Conservation (phyloP, 1,140 invertebrate species). For the Cataglyphis hispanica region DNA sequence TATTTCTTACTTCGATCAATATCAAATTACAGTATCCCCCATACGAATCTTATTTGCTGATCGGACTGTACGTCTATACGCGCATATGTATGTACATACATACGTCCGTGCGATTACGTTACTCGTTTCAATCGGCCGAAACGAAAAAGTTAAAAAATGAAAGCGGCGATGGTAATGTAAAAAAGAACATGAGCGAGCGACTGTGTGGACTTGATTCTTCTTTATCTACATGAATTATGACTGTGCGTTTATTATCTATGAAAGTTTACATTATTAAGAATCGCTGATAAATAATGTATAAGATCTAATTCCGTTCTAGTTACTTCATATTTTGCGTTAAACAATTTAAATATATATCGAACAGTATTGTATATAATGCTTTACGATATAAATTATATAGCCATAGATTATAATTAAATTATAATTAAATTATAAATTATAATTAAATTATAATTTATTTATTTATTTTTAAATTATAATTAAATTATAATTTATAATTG, state of each 20-base stretch:
- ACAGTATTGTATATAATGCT: background rate
- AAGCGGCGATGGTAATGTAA: constrained; percentile 4
- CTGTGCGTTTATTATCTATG: constrained; percentile 61
- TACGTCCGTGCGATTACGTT: constrained; percentile 65
- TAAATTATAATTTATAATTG: no score
- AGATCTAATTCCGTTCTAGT: constrained; percentile 41
- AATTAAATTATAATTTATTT: no score
- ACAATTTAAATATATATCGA: constrained; percentile 39
- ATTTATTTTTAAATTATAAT: no score
- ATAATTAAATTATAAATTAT: no score
- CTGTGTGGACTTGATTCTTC: constrained; percentile 61
- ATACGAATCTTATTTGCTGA: constrained; percentile 18
- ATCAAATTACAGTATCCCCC: constrained; percentile 39
- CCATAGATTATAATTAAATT: no score
- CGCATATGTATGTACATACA: constrained; percentile 1
- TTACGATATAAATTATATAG: constrained; percentile 4
- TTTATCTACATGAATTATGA: constrained; percentile 66
- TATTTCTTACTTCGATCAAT: constrained; percentile 52
- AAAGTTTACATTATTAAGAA: constrained; percentile 65
- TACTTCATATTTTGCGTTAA: background rate
- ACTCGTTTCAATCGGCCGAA: constrained; percentile 65
- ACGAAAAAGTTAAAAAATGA: constrained; percentile 62
- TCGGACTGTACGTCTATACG: constrained; percentile 45
- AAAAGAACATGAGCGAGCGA: constrained; percentile 43
- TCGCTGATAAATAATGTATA: constrained; percentile 62